Conservation (phyloP, 2,888 invertebrate species). For the Lumbricus terrestris region DNA sequence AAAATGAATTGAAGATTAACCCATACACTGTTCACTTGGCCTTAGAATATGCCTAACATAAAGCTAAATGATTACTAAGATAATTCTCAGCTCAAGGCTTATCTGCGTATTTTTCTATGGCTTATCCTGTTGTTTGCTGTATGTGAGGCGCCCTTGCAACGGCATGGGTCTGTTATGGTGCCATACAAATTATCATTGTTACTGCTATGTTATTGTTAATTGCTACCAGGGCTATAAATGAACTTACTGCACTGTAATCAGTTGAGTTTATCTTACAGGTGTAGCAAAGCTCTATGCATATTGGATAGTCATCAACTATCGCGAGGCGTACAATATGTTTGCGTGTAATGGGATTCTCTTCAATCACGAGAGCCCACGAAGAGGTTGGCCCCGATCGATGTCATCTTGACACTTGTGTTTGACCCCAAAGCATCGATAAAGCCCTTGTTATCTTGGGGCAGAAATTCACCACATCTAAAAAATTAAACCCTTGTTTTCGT, state of each 20-base stretch:
- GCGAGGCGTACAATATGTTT: slow-evolving; percentile 59
- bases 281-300: slow-evolving; percentile 59
- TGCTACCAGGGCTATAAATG: too few relatives aligned
- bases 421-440: background rate
- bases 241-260: background rate
- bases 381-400: slow-evolving; percentile 60
- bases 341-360: slow-evolving; percentile 61
- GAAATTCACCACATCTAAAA: background rate
- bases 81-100: too few relatives aligned
- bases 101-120: too few relatives aligned
- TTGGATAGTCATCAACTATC: slow-evolving; percentile 60
- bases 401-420: slow-evolving; percentile 8
- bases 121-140: too few relatives aligned
- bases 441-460: background rate
- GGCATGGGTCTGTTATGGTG: too few relatives aligned
- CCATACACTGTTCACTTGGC: background rate
- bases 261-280: slow-evolving; percentile 42
- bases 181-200: too few relatives aligned
- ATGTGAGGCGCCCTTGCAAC: too few relatives aligned
- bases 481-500: background rate
- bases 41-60: too few relatives aligned
- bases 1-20: background rate
- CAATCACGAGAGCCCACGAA: slow-evolving; percentile 59
- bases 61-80: too few relatives aligned
- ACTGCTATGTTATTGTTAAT: too few relatives aligned